phyloP scores from a whole-genome alignment of 2,797 vertebrate species.

The Brachyrhaphis roseni region DNA sequence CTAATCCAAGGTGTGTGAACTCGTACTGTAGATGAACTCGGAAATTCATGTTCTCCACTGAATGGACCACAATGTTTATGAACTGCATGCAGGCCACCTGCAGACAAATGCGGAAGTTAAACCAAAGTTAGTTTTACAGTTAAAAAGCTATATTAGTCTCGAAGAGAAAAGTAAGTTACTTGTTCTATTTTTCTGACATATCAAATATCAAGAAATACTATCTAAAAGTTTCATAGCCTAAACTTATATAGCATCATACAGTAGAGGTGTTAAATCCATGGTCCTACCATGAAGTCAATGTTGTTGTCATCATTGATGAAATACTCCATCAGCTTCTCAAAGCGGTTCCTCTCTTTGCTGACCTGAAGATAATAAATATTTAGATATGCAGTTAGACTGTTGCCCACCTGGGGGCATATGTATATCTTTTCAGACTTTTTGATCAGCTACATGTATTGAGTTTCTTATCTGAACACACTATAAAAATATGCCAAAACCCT shows the following conservation, averaged over 20 bases:
- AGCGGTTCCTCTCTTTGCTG: constrained; percentile 92
- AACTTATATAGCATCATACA: neutral
- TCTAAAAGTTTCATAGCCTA: neutral
- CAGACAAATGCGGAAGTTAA: neutral
- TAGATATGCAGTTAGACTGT: constrained; percentile 14
- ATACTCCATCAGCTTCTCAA: constrained; percentile 97
- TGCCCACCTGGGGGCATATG: constrained; percentile 23
- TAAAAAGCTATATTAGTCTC: neutral
- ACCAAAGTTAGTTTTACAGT: neutral
- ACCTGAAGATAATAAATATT: constrained; percentile 74
- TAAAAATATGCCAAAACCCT: neutral
- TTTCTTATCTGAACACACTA: no score
- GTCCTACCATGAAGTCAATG: constrained; percentile 96
- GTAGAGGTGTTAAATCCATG: neutral
- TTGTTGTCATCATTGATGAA: constrained; percentile 93
- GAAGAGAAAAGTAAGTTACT: neutral
- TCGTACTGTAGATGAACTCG: constrained; percentile 95
- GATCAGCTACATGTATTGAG: neutral
- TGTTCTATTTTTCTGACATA: neutral
- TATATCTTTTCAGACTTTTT: neutral
- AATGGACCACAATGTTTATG: constrained; percentile 97
- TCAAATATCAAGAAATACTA: neutral
- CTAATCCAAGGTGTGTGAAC: constrained; percentile 91
- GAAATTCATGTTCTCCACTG: constrained; percentile 98
- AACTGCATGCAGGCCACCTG: constrained; percentile 99